These are phyloP conservation scores for Tipula confusa DNA, from an alignment of 2,888 invertebrate genomes.

Conservation along the genomic window DNA sequence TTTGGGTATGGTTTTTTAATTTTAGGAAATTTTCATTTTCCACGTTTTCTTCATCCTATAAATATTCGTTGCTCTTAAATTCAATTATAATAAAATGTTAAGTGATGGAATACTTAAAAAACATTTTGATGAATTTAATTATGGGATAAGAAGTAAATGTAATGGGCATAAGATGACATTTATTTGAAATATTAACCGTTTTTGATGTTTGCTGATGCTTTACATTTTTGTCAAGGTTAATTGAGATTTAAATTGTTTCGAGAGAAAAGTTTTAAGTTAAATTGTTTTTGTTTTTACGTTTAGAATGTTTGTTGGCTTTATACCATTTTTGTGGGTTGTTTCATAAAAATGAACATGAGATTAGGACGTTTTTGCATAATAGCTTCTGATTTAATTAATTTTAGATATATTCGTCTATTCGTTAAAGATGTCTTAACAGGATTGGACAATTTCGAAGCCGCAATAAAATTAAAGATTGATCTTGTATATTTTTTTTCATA, in stretches of 20 bases:
- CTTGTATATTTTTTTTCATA: too few species aligned
- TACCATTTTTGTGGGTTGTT: background rate
- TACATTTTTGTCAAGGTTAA: background rate
- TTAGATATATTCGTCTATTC: too few species aligned
- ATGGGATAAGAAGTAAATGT: constrained; percentile 3
- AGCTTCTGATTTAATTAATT: too few species aligned
- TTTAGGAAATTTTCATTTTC: too few species aligned
- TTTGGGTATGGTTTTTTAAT: background rate
- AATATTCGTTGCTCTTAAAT: background rate
- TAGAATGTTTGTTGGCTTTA: background rate
- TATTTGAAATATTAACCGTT: constrained; percentile 20
- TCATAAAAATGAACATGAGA: too few species aligned
- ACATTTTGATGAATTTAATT: constrained; percentile 20
- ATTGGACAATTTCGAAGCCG: too few species aligned
- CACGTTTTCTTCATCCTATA: background rate
- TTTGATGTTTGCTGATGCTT: background rate
- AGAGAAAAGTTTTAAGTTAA: background rate
- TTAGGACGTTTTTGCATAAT: too few species aligned
- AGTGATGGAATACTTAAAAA: background rate
- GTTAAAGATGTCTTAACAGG: too few species aligned
- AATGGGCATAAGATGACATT: constrained; percentile 20
- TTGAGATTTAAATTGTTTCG: background rate
- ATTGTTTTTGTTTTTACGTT: background rate
- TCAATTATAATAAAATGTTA: background rate
- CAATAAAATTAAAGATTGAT: too few species aligned